Percentiles rank a stretch among this genome's conserved stretches.
phyloP scores from a whole-genome alignment of 2,797 vertebrate genomes.

The Lacerta bilineata region DNA sequence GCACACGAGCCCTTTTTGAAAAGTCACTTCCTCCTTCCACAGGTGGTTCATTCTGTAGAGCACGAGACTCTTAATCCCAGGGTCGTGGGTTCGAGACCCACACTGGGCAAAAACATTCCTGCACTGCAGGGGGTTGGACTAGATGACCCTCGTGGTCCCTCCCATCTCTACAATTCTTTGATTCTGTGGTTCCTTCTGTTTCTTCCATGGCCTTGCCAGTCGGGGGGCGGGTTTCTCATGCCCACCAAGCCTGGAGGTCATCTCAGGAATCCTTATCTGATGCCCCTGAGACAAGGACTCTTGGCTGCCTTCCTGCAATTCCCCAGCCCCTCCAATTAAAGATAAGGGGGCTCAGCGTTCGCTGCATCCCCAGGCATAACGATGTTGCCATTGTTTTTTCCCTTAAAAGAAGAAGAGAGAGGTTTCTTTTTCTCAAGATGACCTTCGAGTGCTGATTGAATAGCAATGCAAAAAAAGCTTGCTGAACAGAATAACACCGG shows the following conservation, averaged over 20 bases:
- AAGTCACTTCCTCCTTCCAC: background rate
- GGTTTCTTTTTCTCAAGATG: slow-evolving; percentile 21
- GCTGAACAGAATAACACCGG: background rate
- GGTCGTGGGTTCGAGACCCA: too few species aligned
- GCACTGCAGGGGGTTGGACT: too few species aligned
- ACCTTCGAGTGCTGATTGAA: slow-evolving; percentile 12
- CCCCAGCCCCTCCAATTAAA: slow-evolving; percentile 21
- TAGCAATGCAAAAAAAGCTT: background rate
- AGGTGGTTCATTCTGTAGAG: too few species aligned
- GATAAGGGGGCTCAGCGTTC: background rate
- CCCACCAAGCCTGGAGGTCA: background rate
- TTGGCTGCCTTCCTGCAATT: background rate
- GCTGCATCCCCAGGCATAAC: slow-evolving; percentile 26
- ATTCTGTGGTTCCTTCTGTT: too few species aligned
- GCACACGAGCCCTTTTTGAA: too few species aligned
- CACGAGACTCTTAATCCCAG: too few species aligned
- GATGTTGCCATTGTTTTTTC: slow-evolving; percentile 21
- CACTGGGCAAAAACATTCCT: too few species aligned
- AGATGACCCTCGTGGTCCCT: too few species aligned
- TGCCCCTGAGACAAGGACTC: slow-evolving; percentile 9
- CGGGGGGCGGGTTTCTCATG: background rate
- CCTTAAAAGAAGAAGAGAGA: background rate
- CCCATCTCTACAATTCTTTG: too few species aligned
- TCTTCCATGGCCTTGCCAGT: background rate
- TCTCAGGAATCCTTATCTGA: slow-evolving; percentile 9